Evolutionary conservation across 2,888 invertebrate species (phyloP).

Genomic region (Adelphocoris suturalis): DNA sequence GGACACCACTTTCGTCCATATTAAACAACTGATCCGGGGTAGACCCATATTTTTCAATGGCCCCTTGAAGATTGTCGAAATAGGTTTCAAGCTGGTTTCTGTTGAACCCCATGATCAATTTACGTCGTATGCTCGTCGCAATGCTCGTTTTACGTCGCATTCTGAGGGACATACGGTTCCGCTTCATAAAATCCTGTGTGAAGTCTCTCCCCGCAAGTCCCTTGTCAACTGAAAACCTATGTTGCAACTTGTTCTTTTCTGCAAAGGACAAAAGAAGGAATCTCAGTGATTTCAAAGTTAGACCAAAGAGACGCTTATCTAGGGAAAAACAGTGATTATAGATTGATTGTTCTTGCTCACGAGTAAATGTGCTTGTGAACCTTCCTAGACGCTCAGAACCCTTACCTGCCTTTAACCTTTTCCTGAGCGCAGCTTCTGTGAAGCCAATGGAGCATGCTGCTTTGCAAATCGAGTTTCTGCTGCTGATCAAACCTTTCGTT

Average conservation of each 20-base stretch:
- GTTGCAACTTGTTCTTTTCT: too few relatives aligned
- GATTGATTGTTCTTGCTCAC: neutral
- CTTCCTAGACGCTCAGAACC: too few relatives aligned
- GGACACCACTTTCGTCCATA: slow-evolving; percentile 73
- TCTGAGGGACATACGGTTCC: neutral
- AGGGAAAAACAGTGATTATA: neutral
- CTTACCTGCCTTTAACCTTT: too few relatives aligned
- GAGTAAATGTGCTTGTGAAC: neutral
- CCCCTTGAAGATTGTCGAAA: slow-evolving; percentile 62
- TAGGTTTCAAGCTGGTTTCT: neutral
- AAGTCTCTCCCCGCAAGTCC: too few relatives aligned
- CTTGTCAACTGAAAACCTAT: neutral
- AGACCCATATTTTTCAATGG: slow-evolving; percentile 25
- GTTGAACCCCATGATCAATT: slow-evolving; percentile 8
- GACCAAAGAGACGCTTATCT: neutral
- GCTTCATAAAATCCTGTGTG: neutral
- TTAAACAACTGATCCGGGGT: slow-evolving; percentile 55
- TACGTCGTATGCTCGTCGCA: neutral
- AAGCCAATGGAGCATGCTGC: too few relatives aligned
- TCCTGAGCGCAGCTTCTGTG: too few relatives aligned
- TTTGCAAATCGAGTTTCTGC: too few relatives aligned
- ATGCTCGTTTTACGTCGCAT: neutral
- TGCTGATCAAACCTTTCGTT: too few relatives aligned
- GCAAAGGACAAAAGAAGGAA: too few relatives aligned
- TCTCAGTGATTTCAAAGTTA: too few relatives aligned